Percentiles rank a stretch among this genome's conserved stretches.
Evolutionary conservation across 2,113 vertebrate species (phyloP).

Genomic region (Ceuthmochares aereus): DNA sequence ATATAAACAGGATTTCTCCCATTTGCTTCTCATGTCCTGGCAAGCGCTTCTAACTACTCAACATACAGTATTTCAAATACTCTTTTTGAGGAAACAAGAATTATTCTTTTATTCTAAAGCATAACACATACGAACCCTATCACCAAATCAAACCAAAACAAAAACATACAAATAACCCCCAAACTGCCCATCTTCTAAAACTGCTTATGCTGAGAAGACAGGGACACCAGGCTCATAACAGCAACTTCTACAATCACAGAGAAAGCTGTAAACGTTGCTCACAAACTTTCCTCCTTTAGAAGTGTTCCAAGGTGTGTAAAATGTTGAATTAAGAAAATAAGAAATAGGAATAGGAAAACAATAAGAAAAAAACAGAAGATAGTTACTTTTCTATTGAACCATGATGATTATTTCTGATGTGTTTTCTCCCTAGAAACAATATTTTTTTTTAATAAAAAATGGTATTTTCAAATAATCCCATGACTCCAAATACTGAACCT

Average conservation of each 20-base stretch:
- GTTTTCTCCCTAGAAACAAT: background rate
- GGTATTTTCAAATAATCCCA: background rate
- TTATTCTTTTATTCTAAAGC: background rate
- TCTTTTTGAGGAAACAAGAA: background rate
- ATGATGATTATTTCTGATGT: background rate
- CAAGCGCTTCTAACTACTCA: background rate
- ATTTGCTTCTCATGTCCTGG: background rate
- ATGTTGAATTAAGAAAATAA: background rate
- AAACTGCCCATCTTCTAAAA: background rate
- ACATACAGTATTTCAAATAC: background rate
- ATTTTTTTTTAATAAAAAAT: background rate
- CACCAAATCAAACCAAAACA: background rate
- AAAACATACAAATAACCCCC: accelerated
- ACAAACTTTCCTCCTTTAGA: background rate
- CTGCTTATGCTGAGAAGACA: background rate
- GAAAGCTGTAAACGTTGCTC: background rate
- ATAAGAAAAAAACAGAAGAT: background rate
- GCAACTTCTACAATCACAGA: background rate
- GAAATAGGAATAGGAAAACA: too few relatives aligned
- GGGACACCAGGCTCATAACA: background rate
- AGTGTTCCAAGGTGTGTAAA: accelerated
- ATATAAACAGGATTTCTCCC: background rate
- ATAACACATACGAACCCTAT: background rate
- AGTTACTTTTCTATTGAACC: background rate
- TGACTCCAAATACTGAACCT: background rate